These are phyloP conservation scores for Barnardius zonarius DNA, from an alignment of 2,113 vertebrate genomes.

Conservation along the genomic window DNA sequence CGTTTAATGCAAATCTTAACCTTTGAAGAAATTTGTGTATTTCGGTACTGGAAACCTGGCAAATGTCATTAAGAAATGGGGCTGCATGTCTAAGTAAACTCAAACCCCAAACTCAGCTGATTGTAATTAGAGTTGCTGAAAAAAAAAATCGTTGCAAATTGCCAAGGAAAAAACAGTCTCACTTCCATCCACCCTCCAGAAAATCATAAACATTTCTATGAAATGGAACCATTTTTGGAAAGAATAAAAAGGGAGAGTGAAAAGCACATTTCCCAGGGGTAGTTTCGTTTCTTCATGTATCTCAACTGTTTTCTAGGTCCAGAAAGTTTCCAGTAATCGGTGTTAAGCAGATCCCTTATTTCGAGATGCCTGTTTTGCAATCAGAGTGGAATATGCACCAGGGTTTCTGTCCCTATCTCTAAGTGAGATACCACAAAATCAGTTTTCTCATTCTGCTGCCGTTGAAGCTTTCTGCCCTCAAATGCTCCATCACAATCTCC, in stretches of 20 bases:
- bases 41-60: conserved; percentile 3
- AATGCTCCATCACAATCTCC: neutral
- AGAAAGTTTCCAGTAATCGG: conserved; percentile 21
- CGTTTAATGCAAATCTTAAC: neutral
- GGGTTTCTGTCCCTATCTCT: neutral
- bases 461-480: neutral
- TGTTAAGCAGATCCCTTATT: neutral
- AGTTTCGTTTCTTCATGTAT: conserved; percentile 21
- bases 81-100: neutral
- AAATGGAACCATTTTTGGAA: conserved; percentile 12
- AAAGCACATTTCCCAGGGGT: conserved; percentile 24
- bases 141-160: conserved; percentile 18
- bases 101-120: conserved; percentile 41
- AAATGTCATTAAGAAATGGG: neutral
- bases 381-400: neutral
- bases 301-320: neutral
- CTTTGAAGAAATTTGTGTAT: neutral
- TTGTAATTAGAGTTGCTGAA: conserved; percentile 40
- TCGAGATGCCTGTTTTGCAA: conserved; percentile 48
- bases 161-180: conserved; percentile 30
- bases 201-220: conserved; percentile 47
- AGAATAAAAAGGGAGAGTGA: conserved; percentile 3
- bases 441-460: neutral
- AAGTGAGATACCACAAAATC: neutral
- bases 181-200: neutral